Percentiles rank a stretch among this genome's conserved stretches.
Evolutionary conservation across 2,888 invertebrate species (phyloP).

Genomic region (Eupeodes latifasciatus): DNA sequence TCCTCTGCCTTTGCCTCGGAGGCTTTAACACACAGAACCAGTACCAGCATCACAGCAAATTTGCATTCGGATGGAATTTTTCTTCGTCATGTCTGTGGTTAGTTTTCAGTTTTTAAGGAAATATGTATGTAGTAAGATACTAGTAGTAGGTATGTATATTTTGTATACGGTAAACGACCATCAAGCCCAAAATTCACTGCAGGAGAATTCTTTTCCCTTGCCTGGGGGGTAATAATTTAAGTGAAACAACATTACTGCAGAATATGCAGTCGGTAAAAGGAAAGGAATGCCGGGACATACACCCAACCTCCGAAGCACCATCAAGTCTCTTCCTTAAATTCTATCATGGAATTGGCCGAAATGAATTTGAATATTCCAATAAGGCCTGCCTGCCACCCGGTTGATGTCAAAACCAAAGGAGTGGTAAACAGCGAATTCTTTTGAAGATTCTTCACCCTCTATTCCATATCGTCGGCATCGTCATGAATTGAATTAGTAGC

Average conservation of each 20-base stretch:
- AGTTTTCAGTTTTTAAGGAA: conserved; percentile 17
- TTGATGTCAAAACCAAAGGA: not conserved
- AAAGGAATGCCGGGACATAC: conserved; percentile 22
- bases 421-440: conserved; percentile 33
- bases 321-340: conserved; percentile 1
- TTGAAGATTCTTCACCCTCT: conserved; percentile 18
- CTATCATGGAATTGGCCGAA: conserved; percentile 51
- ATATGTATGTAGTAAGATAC: not conserved
- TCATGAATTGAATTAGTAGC: conserved; percentile 62
- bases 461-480: not conserved
- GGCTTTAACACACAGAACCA: conserved; percentile 29
- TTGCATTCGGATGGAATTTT: conserved; percentile 68
- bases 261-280: conserved; percentile 33
- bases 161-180: conserved; percentile 6
- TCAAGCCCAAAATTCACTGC: conserved; percentile 46
- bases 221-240: conserved; percentile 47
- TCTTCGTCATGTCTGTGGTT: conserved; percentile 42
- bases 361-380: conserved; percentile 52
- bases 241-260: conserved; percentile 63
- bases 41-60: conserved; percentile 37
- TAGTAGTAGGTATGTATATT: too few relatives aligned
- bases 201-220: conserved; percentile 42
- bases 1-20: conserved; percentile 27
- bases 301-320: not conserved
- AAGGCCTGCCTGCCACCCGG: too few relatives aligned